phyloP scores from a whole-genome alignment of 92 coral and sea anemone species.

The Phenganax subtilis region DNA sequence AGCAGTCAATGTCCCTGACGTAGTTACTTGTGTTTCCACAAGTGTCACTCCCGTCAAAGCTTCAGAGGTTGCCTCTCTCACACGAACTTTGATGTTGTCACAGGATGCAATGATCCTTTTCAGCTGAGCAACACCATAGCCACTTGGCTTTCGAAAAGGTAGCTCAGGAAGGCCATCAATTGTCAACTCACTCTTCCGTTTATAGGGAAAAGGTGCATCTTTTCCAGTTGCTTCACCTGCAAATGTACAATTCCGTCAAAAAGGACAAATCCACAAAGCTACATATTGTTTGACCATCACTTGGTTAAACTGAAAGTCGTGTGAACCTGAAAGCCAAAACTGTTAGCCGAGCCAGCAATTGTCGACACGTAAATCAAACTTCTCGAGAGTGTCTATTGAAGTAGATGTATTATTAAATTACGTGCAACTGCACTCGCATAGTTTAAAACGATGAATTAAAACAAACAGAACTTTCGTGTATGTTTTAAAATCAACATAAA shows the following conservation, averaged over 20 bases:
- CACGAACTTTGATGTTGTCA: conserved; percentile 1
- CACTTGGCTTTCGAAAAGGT: neutral
- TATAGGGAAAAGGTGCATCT: conserved; percentile 5
- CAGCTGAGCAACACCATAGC: conserved; percentile 2
- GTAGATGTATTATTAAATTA: neutral
- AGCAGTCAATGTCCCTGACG: neutral
- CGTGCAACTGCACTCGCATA: neutral
- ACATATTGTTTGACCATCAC: no score
- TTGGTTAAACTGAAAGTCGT: no score
- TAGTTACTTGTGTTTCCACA: neutral
- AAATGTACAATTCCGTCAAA: neutral
- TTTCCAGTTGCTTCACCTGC: conserved; percentile 8
- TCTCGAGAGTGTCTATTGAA: neutral
- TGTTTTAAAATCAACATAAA: no score
- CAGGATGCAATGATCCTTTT: neutral
- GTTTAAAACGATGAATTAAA: no score
- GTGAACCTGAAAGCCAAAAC: no score
- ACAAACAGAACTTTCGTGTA: no score
- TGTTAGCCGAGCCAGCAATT: no score
- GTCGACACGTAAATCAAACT: no score
- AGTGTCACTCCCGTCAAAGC: neutral
- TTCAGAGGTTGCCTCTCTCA: neutral
- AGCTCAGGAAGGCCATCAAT: neutral
- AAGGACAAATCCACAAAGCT: no score
- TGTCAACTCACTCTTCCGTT: neutral